phyloP scores from a whole-genome alignment of 2,888 invertebrate species.

The Hirtodrosophila alboralis region DNA sequence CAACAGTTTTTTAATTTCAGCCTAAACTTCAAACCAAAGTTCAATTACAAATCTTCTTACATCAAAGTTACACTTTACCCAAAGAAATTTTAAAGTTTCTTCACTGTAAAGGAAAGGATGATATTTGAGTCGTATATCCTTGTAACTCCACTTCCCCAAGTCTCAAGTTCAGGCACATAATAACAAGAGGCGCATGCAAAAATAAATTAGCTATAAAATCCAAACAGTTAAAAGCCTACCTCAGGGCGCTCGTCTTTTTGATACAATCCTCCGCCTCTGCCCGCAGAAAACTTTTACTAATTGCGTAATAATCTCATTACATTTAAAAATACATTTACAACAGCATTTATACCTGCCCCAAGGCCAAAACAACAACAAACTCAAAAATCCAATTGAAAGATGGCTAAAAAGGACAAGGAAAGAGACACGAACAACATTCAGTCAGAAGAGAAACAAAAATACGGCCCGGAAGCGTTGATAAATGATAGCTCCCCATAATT shows the following conservation, averaged over 20 bases:
- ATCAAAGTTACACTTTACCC: no score
- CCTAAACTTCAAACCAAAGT: no score
- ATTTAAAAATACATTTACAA: slow-evolving; percentile 80
- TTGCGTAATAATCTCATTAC: slow-evolving; percentile 79
- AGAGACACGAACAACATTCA: slow-evolving; percentile 52
- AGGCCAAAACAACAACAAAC: slow-evolving; percentile 39
- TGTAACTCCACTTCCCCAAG: not conserved
- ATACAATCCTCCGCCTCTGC: slow-evolving; percentile 1
- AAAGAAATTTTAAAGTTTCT: no score
- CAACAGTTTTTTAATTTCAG: no score
- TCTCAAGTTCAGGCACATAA: slow-evolving; percentile 30
- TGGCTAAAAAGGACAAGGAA: slow-evolving; percentile 17
- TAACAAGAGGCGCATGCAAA: slow-evolving; percentile 42
- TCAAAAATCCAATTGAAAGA: slow-evolving; percentile 14
- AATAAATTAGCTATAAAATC: slow-evolving; percentile 73
- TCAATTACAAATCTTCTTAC: no score
- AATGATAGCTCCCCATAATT: slow-evolving; percentile 54
- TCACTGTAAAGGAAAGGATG: not conserved
- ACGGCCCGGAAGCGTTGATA: slow-evolving; percentile 72
- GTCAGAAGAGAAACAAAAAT: slow-evolving; percentile 33
- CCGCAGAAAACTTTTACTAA: slow-evolving; percentile 68
- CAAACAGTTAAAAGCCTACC: slow-evolving; percentile 65
- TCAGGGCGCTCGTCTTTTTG: slow-evolving; percentile 32
- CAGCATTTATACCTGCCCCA: slow-evolving; percentile 72
- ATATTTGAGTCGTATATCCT: slow-evolving; percentile 4